These are phyloP conservation scores for Pachymerium ferrugineum DNA, from an alignment of 2,888 invertebrate genomes.

Conservation along the genomic window DNA sequence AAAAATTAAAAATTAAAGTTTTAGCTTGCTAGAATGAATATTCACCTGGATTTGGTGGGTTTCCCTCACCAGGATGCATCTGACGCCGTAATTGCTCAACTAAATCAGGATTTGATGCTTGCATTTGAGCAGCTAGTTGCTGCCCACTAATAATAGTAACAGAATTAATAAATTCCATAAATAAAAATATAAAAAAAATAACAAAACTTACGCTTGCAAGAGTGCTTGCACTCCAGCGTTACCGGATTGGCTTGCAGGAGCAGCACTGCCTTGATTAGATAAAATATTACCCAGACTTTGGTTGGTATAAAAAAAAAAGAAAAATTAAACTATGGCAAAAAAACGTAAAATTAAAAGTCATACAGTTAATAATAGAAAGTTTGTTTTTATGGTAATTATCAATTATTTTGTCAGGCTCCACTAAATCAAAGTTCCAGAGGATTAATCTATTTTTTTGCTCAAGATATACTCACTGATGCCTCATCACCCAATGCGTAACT, in stretches of 20 bases:
- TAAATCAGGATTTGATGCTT: constrained; percentile 72
- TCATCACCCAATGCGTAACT: no score
- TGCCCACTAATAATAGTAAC: constrained; percentile 59
- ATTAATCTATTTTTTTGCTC: no score
- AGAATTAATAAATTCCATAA: neutral
- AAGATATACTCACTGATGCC: no score
- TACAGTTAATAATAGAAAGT: neutral
- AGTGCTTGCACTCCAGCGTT: constrained; percentile 48
- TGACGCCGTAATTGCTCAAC: constrained; percentile 67
- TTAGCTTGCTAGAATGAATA: neutral
- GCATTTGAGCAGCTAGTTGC: constrained; percentile 74
- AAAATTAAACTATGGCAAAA: neutral
- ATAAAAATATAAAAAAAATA: neutral
- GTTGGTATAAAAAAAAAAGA: no score
- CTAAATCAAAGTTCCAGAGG: no score
- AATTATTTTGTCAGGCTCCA: no score
- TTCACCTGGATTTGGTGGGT: constrained; percentile 19
- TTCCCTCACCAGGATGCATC: constrained; percentile 45
- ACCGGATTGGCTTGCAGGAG: no score
- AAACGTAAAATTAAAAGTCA: neutral
- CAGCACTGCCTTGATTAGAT: constrained; percentile 40
- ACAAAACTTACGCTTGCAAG: constrained; percentile 52
- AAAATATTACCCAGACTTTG: constrained; percentile 59
- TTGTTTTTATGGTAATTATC: no score
- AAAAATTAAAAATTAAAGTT: neutral